A percentile compares a stretch with the other conserved stretches of the same genome.
These are phyloP conservation scores for Drosophila pseudotakahashii DNA, from an alignment of 2,888 invertebrate species.

Conservation along the genomic window DNA sequence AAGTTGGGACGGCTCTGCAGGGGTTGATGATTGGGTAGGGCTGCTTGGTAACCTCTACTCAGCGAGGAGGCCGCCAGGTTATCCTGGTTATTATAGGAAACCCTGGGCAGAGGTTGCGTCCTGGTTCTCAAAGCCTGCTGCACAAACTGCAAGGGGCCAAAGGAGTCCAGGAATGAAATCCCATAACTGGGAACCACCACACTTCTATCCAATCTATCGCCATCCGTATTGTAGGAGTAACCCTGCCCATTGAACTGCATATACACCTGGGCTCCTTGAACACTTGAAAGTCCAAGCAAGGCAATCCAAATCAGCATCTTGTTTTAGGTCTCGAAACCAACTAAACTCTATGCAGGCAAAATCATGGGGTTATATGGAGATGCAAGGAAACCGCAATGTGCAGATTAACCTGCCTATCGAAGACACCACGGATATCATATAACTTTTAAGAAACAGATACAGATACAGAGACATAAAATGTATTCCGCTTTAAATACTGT, in stretches of 20 bases:
- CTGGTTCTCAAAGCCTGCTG: constrained; percentile 56
- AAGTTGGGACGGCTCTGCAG: constrained; percentile 65
- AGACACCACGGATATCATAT: constrained; percentile 39
- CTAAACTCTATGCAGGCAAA: background rate
- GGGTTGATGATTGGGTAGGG: background rate
- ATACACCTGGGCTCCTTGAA: constrained; percentile 78
- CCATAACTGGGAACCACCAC: constrained; percentile 61
- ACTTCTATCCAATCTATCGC: constrained; percentile 66
- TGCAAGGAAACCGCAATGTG: constrained; percentile 35
- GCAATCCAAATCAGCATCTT: constrained; percentile 42
- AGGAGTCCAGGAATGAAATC: constrained; percentile 8
- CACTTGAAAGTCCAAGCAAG: constrained; percentile 8
- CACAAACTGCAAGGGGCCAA: constrained; percentile 49
- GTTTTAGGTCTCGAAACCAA: constrained; percentile 6
- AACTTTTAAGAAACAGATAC: constrained; percentile 2
- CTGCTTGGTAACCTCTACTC: constrained; percentile 6
- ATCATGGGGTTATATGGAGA: constrained; percentile 24
- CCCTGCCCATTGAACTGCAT: constrained; percentile 83
- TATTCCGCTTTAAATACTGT: constrained; percentile 55
- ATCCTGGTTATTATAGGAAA: constrained; percentile 30
- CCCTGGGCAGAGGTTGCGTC: constrained; percentile 38
- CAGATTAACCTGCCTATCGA: constrained; percentile 29
- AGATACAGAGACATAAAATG: constrained; percentile 24
- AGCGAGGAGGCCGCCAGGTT: constrained; percentile 13
- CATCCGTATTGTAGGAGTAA: constrained; percentile 83